Evolutionary conservation across 1,140 invertebrate genomes (phyloP).

Genomic region (Potamilus streckersoni): DNA sequence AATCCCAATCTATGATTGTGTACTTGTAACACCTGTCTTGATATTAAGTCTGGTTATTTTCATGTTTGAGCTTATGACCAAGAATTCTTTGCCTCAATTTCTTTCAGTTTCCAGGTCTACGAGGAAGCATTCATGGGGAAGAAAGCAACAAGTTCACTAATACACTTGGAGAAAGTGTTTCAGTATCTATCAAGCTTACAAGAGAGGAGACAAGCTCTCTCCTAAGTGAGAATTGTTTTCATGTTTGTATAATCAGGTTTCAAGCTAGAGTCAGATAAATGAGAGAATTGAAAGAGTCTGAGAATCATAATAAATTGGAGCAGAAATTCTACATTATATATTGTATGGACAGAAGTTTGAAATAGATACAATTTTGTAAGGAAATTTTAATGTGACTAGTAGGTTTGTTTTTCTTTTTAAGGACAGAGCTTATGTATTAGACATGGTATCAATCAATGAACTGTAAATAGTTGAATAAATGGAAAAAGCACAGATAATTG

Average conservation of each 20-base stretch:
- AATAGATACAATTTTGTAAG: no score
- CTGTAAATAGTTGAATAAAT: no score
- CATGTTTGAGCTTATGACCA: neutral
- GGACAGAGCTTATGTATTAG: no score
- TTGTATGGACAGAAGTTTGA: neutral
- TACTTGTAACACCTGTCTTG: no score
- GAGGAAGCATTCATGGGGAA: conserved; percentile 82
- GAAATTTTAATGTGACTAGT: no score
- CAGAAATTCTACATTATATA: conserved; percentile 2
- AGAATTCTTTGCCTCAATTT: neutral
- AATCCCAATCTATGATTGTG: no score
- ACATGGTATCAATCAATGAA: no score
- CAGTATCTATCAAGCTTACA: conserved; percentile 75
- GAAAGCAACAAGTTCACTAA: conserved; percentile 87
- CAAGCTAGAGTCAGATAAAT: no score
- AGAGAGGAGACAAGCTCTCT: conserved; percentile 76
- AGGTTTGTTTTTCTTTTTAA: no score
- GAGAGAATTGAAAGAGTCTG: neutral
- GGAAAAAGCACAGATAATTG: no score
- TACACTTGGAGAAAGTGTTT: conserved; percentile 78
- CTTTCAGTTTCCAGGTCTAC: conserved; percentile 80
- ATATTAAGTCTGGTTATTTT: no score
- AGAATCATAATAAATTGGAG: conserved; percentile 7
- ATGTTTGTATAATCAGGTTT: no score
- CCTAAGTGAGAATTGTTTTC: conserved; percentile 62